Base-by-base conservation (phyloP, 2,113 vertebrate genomes). In the Equus quagga region DNA sequence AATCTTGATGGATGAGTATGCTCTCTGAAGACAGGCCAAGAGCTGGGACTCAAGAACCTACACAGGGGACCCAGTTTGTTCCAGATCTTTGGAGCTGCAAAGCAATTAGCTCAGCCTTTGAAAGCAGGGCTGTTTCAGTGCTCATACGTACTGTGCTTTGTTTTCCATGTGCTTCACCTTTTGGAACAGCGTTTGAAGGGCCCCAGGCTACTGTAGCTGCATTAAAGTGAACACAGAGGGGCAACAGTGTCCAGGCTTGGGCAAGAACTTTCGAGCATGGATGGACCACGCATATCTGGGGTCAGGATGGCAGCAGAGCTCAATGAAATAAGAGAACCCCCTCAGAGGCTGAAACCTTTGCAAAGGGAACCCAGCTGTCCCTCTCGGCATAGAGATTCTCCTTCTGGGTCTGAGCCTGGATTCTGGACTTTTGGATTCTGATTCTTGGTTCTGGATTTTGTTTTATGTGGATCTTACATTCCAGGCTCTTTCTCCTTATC, bases 211-310 rank as follows among this genome's bases (percentile, higher is more conserved):
- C 49, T 3, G 10, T 1, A 6, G 14, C 56, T n/a, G 2, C 18
- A 33, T 72, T 60, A 18, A 88, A 31, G 21, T 69, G 44, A 28
- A 8, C 21, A 56, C 1, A 0, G 15, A 24, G 67, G 65, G n/a
- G 11, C 33, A 56, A 49, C 3, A 8, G 62, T 6, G 1, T 19
- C 21, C 44, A 44, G 36, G 54, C 36, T 65, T 17, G 11, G 18
- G 26, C 4, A 44, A 65, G 75, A 72, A 33, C 19, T 41, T 82
- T 18, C 26, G 28, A 36, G 18, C 3, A 9, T 5, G 3, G 18
- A 17, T 54, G 51, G 5, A 0, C 36, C 33, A 19, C 24, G 6
- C 2, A 12, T 2, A 9, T 51, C 6, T 0, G 21, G 15, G 28
- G n/a, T 49, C 19, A 15, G 51, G 33, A 19, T 33, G 5, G 12